Evolutionary conservation across 2,797 vertebrate species (phyloP), one percentile per base, ranked within the genome.

Genomic region (Anguilla marmorata): DNA sequence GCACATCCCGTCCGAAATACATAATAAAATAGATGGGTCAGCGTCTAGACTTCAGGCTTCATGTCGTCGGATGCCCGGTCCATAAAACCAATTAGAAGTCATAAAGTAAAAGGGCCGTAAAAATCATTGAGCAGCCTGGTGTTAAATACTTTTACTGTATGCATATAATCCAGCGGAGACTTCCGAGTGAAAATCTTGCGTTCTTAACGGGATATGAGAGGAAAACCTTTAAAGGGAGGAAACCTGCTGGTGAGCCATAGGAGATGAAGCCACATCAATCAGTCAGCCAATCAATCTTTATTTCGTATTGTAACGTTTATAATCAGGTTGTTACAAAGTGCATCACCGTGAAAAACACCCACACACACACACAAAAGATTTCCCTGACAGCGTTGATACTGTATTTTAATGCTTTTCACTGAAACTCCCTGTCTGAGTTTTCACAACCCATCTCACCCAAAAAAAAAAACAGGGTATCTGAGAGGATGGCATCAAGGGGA

Each of bases 41-140:
- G 63, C 9, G 63, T 74, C 60, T 54, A 66, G 69, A 76, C 86
- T 56, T 56, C 63, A 86, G 58, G 16, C 85, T 52, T 3, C n/a
- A 14, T 72, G 33, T 80, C 24, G 37, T 37, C 33, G 37, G 21
- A 48, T 50, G 41, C 48, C 79, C 50, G 82, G 50, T 56, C 82
- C 56, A n/a, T 56, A 33, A 84, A 54, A 84, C 30, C 45, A 48
- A 82, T 48, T 48, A 82, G 41, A 48, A 41, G 74, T 33, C 52
- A 33, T 54, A n/a, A 84, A 54, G 50, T 33, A 56, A 30, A 52
- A 54, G n/a, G 11, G 50, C 82, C 16, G 8, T 84, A 7, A 30
- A 21, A 30, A 54, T 30, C 45, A 3, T 56, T 30, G 45, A 52
- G n/a, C 21, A 50, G 48, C 79, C 50, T 84, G 27, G 21, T 30